A percentile compares a stretch with the other conserved stretches of the same genome.
phyloP scores from a whole-genome alignment of 2,888 invertebrate species.

The Pachydiplax longipennis region DNA sequence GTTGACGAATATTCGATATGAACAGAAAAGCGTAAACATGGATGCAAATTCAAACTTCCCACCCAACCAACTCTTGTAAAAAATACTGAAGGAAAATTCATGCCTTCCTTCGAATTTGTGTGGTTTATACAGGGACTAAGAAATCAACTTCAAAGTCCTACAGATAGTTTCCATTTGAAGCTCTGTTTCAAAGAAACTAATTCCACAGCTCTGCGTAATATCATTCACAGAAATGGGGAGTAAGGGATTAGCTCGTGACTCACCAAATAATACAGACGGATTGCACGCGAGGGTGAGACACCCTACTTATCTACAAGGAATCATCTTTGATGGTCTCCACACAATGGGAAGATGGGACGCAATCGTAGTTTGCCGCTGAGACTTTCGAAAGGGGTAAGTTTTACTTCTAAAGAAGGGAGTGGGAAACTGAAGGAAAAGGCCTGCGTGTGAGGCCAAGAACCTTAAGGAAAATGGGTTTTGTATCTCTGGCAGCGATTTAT shows the following conservation, averaged over 20 bases:
- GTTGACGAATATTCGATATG: too few species aligned
- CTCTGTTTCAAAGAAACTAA: too few species aligned
- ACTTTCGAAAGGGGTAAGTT: neutral
- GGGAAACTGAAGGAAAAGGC: neutral
- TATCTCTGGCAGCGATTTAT: conserved; percentile 38
- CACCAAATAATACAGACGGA: neutral
- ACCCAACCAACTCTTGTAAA: too few species aligned
- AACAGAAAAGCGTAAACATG: too few species aligned
- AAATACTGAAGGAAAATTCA: too few species aligned
- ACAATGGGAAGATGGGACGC: neutral
- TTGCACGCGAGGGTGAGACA: neutral
- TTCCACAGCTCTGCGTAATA: too few species aligned
- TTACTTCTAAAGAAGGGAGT: neutral
- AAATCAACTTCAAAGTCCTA: too few species aligned
- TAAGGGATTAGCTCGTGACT: neutral
- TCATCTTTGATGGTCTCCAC: neutral
- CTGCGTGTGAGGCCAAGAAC: neutral
- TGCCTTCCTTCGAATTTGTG: too few species aligned
- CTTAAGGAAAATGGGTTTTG: neutral
- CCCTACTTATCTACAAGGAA: neutral
- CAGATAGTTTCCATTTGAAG: too few species aligned
- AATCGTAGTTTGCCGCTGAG: neutral
- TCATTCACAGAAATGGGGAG: too few species aligned
- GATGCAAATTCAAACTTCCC: too few species aligned
- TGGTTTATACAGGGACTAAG: too few species aligned